These are phyloP conservation scores for Parelbella ahira DNA, from an alignment of 2,888 invertebrate genomes.

Conservation along the genomic window DNA sequence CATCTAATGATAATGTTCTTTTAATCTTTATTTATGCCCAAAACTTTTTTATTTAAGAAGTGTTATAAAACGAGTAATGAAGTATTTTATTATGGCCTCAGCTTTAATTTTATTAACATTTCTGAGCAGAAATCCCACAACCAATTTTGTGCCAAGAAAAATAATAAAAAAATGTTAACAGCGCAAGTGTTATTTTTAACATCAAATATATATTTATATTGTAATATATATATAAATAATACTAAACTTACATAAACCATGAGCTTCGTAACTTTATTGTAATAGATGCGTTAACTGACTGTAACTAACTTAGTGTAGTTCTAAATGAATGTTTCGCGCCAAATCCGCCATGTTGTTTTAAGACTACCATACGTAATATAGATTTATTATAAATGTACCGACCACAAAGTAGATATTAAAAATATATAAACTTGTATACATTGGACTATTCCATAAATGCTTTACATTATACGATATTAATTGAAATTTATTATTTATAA, in stretches of 20 bases:
- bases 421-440: no score
- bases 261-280: constrained; percentile 61
- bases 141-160: constrained; percentile 21
- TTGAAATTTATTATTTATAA: no score
- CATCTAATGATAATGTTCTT: no score
- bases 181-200: constrained; percentile 16
- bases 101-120: no score
- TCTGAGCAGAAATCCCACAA: no score
- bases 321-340: constrained; percentile 14
- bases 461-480: no score
- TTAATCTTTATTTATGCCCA: no score
- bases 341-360: constrained; percentile 16
- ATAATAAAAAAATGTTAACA: constrained; percentile 14
- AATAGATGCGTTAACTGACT: constrained; percentile 33
- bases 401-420: constrained; percentile 10
- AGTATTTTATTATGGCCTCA: no score
- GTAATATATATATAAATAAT: no score
- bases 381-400: not conserved
- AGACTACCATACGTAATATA: constrained; percentile 10
- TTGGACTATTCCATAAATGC: no score
- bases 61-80: no score
- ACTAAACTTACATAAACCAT: constrained; percentile 42
- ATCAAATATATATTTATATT: constrained; percentile 20
- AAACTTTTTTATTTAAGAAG: no score
- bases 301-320: constrained; percentile 3